Evolutionary conservation across 1,140 invertebrate genomes (phyloP).

Genomic region (Nylanderia fulva): DNA sequence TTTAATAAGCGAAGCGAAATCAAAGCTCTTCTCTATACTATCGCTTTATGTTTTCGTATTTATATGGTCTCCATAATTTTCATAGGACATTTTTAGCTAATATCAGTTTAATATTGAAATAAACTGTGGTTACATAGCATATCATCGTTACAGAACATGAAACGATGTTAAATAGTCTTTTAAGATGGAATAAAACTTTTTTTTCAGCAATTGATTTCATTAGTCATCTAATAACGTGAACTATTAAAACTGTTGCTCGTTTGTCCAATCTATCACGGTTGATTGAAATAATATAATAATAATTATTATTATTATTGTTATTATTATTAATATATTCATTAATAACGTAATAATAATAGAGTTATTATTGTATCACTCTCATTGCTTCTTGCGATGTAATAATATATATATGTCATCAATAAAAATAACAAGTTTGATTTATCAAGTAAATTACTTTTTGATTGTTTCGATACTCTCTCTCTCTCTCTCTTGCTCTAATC

Average conservation of each 20-base stretch:
- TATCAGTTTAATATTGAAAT: not conserved
- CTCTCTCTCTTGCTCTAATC: too few species aligned
- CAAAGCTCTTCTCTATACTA: not conserved
- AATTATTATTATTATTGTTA: too few species aligned
- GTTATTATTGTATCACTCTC: not conserved
- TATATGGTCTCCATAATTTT: not conserved
- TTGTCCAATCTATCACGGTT: not conserved
- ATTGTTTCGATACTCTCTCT: not conserved
- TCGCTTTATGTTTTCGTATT: not conserved
- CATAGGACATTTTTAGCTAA: not conserved
- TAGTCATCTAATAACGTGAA: not conserved
- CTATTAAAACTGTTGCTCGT: not conserved
- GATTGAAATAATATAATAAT: conserved; percentile 15
- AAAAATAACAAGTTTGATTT: conserved; percentile 20
- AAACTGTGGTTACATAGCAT: not conserved
- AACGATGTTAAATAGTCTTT: not conserved
- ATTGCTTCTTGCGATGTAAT: not conserved
- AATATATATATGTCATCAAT: not conserved
- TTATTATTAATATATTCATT: too few species aligned
- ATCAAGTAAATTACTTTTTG: conserved; percentile 39
- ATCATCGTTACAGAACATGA: not conserved
- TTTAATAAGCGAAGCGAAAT: not conserved
- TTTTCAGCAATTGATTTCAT: too few species aligned
- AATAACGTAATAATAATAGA: conserved; percentile 18
- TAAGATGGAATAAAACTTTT: not conserved